Base-by-base conservation (phyloP, 2,888 invertebrate species). In the Dorcus hopei region DNA sequence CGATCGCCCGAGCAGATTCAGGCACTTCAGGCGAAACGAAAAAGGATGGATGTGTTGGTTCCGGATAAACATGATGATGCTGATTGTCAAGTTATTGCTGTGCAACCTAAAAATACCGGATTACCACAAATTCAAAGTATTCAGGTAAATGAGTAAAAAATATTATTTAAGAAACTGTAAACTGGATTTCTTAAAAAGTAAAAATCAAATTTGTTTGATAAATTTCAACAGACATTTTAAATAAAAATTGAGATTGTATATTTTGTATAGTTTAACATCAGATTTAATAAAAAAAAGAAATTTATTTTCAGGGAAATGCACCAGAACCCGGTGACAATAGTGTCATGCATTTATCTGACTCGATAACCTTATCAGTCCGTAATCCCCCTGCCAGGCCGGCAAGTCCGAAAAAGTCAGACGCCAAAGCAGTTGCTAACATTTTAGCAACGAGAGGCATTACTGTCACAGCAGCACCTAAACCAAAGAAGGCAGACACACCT, bases 391-490 rank as follows among this genome's bases (percentile, higher is more conserved):
- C 70, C 9, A 81, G 81, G 66, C 78, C 80, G 52, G 70, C 67
- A 11, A 71, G 70, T 53, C 72, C 79, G 2, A 85, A 86, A 50
- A 86, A 86, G 68, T 85, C 85, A 41, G 88, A 90, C 72, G 88
- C 89, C 0, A 88, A 85, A 69, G 87, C 88, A 0, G 90, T 91
- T 70, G 90, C 91, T 0, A 88, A 87, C 72, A 87, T 91, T 58
- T 76, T 91, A 58, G 90, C 90, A 3, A 87, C 88, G 5, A 80
- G 91, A 61, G 91, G 91, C 2, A 91, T 91, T 55, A 90, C 90
- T 39, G 86, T 91, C 0, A 90, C 90, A 48, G 87, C 88, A 48
- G 83, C 85, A 26, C 85, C 79, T 8, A 70, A 72, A 51, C 61
- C 72, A 26, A 65, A 68, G 57, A 70, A 81, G 68, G 77, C 80